A percentile compares a stretch with the other conserved stretches of the same genome.
phyloP scores from a whole-genome alignment of 2,797 vertebrate genomes.

The Halcyon smyrnensis region DNA sequence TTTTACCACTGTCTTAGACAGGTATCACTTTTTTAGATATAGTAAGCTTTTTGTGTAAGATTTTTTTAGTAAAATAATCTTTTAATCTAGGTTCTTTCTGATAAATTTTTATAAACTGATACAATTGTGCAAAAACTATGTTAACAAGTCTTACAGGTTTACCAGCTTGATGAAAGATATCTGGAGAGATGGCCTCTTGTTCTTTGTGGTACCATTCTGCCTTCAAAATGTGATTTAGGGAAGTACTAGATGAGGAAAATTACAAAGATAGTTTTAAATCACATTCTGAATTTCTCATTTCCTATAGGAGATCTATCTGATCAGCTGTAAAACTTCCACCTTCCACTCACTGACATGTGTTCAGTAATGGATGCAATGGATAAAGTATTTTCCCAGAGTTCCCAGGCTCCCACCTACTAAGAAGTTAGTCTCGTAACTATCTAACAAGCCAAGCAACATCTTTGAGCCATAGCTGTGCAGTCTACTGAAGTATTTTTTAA shows the following conservation, averaged over 20 bases:
- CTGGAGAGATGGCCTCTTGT: not conserved
- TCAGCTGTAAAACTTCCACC: not conserved
- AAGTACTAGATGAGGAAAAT: not conserved
- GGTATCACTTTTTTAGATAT: not conserved
- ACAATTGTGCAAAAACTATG: not conserved
- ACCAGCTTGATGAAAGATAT: not conserved
- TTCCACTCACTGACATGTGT: not conserved
- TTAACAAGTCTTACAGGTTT: not conserved
- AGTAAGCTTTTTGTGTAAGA: not conserved
- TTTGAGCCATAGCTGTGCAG: not conserved
- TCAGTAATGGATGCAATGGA: not conserved
- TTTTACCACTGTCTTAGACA: not conserved
- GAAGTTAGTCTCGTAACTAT: not conserved
- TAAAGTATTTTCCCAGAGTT: not conserved
- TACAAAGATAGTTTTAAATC: not conserved
- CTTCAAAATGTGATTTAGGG: not conserved
- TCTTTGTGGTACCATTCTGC: not conserved
- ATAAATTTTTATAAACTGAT: not conserved
- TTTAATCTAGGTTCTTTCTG: not conserved
- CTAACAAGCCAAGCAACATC: not conserved
- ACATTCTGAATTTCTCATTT: not conserved
- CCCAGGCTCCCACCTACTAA: not conserved
- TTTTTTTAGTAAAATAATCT: not conserved
- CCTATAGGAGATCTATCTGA: not conserved
- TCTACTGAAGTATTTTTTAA: not conserved